These are phyloP conservation scores for Spisula subtruncata DNA, from an alignment of 2,888 invertebrate genomes.

Conservation along the genomic window DNA sequence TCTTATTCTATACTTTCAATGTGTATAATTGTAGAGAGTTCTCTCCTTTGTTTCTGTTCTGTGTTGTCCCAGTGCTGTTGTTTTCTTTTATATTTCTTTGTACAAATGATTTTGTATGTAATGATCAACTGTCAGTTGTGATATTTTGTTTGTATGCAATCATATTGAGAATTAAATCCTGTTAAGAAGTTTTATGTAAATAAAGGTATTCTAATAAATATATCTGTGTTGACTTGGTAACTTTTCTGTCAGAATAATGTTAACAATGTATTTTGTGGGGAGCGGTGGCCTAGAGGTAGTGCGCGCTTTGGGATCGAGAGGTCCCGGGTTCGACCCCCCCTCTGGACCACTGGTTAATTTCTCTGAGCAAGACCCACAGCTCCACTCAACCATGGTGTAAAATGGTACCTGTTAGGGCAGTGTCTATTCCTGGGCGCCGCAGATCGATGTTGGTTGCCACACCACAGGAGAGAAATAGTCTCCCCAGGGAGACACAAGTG, in stretches of 20 bases:
- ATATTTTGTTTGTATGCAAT: conserved; percentile 37
- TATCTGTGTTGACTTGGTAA: neutral
- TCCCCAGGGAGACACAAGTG: no score
- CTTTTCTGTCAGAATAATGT: neutral
- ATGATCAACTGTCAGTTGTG: conserved; percentile 8
- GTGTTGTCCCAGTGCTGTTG: conserved; percentile 38
- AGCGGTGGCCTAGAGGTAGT: no score
- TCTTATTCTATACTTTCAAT: neutral
- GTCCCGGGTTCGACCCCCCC: no score
- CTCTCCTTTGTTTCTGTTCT: conserved; percentile 13
- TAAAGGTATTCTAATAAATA: conserved; percentile 48
- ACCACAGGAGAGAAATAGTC: no score
- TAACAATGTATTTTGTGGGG: neutral
- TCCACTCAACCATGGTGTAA: no score
- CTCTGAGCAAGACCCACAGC: no score
- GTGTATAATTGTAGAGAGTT: conserved; percentile 23
- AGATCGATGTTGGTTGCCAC: no score
- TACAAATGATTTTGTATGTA: conserved; percentile 38
- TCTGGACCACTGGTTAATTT: no score
- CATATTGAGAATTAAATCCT: conserved; percentile 26
- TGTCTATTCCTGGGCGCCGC: no score
- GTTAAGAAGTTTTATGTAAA: conserved; percentile 40
- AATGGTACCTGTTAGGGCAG: no score
- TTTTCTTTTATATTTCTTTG: conserved; percentile 25
- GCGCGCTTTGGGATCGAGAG: no score